These are phyloP conservation scores for Notospermus geniculatus DNA, from an alignment of 1,140 invertebrate genomes.

Conservation along the genomic window DNA sequence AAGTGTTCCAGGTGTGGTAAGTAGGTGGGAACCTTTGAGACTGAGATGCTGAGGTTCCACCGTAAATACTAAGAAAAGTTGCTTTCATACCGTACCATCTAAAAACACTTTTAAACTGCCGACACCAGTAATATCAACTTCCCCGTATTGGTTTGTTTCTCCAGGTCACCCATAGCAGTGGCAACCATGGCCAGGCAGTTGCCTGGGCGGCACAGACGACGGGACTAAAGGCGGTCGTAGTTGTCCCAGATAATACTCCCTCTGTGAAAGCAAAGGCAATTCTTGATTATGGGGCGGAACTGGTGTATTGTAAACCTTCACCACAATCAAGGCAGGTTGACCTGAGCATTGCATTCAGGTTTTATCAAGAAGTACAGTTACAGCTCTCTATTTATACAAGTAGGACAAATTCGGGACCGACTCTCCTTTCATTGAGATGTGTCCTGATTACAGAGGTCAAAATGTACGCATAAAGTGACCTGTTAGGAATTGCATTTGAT, in stretches of 20 bases:
- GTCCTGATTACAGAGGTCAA: no score
- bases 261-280: conserved; percentile 54
- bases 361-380: no score
- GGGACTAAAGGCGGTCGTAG: conserved; percentile 51
- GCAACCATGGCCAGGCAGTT: conserved; percentile 58
- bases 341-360: no score
- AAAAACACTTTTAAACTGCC: not conserved
- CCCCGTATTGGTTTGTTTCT: conserved; percentile 1
- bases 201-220: conserved; percentile 50
- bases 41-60: no score
- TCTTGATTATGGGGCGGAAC: conserved; percentile 51
- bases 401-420: no score
- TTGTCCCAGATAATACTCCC: conserved; percentile 54
- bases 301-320: conserved; percentile 49
- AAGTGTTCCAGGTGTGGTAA: conserved; percentile 26
- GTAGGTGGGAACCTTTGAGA: no score
- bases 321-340: conserved; percentile 35
- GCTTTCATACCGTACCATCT: not conserved
- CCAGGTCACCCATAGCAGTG: conserved; percentile 57
- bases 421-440: no score
- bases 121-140: not conserved
- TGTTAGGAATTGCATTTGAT: no score
- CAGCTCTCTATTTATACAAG: no score
- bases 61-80: conserved; percentile 3
- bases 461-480: no score